A percentile compares a stretch with the other conserved stretches of the same genome.
Evolutionary conservation across 2,888 invertebrate genomes (phyloP).

Genomic region (Drosophila macrospina): DNA sequence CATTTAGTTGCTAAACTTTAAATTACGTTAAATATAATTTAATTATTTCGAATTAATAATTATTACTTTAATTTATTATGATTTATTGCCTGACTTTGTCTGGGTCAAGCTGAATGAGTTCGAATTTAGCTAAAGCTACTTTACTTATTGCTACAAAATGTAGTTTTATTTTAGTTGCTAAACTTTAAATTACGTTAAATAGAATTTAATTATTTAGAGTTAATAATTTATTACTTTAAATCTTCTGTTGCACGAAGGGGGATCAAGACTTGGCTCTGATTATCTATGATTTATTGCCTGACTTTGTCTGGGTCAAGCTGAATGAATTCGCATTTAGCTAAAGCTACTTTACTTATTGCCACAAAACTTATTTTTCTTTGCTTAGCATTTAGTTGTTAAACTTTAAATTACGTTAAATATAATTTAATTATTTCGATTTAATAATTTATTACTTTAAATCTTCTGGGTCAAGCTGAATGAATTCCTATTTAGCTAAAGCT

Average conservation of each 20-base stretch:
- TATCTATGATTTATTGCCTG: conserved; percentile 19
- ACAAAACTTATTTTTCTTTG: no score
- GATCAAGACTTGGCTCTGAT: conserved; percentile 7
- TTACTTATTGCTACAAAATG: neutral
- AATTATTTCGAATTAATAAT: no score
- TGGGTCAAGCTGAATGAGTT: neutral
- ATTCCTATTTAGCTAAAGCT: no score
- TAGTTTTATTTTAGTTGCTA: no score
- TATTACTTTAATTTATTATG: conserved; percentile 9
- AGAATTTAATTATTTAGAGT: neutral
- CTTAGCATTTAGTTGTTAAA: no score
- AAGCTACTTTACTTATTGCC: neutral
- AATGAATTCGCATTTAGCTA: neutral
- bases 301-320: conserved; percentile 3
- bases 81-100: conserved; percentile 16
- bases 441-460: no score
- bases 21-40: no score
- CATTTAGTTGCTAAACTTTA: no score
- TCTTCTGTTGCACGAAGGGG: no score
- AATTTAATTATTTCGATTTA: neutral
- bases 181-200: no score
- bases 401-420: no score
- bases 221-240: neutral
- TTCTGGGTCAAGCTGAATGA: no score
- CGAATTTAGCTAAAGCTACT: neutral